Evolutionary conservation across 2,888 invertebrate species (phyloP), one percentile per base, ranked within the genome.

Genomic region (Sarcophaga subvicina): DNA sequence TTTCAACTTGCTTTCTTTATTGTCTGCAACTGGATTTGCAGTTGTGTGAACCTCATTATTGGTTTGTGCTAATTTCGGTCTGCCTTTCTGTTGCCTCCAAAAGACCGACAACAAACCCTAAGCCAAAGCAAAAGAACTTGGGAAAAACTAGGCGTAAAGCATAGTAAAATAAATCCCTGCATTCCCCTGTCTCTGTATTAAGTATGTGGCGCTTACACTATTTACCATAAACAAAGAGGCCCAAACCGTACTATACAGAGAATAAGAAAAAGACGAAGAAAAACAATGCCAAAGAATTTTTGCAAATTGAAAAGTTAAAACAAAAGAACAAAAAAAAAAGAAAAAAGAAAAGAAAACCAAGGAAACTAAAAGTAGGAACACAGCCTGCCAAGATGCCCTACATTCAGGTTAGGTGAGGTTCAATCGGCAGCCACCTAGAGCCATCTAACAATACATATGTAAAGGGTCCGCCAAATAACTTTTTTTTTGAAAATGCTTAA

Each of bases 11-110:
- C 4, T 8, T 72, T 75, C 47, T 37, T 37, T 37, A 2, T 37
- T 37, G 37, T 37, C 37, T 37, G 37, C 37, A 37, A 54, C 12
- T 54, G 54, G 14, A 63, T 73, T 73, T 77, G 78, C 75, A 0
- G 67, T 82, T 87, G 17, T 14, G 70, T 79, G 71, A 81, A 85
- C 89, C 91, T 89, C 89, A 91, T 91, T 91, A 91, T 91, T 89
- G 91, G 90, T 91, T 92, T 91, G 92, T 85, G 88, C 91, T 90
- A 91, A 90, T 92, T 54, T 54, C 17, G 54, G 4, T 54, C 5
- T 54, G 1, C 17, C 17, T 54, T 14, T 91, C 72, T 89, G 82
- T 85, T 77, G 69, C 72, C 72, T 70, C 67, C 79, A 79, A 75
- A 60, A 47, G 63, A 75, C 71, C 27, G 63, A 75, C 71, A 80